phyloP scores from a whole-genome alignment of 1,140 invertebrate species.

The Diorhabda carinulata region DNA sequence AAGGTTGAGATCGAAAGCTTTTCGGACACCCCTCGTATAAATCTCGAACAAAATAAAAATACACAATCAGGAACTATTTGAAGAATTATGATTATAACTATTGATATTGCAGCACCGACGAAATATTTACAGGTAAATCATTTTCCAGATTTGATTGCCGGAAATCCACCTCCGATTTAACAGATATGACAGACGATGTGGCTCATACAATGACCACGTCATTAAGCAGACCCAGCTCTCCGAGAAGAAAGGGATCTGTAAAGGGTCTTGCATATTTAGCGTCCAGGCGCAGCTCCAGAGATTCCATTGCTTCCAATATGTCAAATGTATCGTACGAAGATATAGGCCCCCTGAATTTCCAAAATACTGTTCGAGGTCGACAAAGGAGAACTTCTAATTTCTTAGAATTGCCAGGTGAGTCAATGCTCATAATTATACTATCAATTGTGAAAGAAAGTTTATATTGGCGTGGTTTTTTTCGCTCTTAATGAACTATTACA shows the following conservation, averaged over 20 bases:
- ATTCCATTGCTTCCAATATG: constrained; percentile 62
- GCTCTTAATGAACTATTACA: too few relatives aligned
- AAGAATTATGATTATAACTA: too few relatives aligned
- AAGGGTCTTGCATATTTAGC: constrained; percentile 67
- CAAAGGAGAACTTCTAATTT: constrained; percentile 80
- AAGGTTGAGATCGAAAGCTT: too few relatives aligned
- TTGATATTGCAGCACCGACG: too few relatives aligned
- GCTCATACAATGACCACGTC: constrained; percentile 59
- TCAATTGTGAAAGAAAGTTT: too few relatives aligned
- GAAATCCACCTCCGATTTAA: constrained; percentile 71
- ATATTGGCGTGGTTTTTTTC: too few relatives aligned
- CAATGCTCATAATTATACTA: not conserved
- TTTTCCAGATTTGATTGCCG: constrained; percentile 49
- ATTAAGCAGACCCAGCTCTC: constrained; percentile 56
- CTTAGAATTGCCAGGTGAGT: constrained; percentile 75
- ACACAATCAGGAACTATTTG: too few relatives aligned
- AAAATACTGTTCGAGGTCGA: constrained; percentile 65
- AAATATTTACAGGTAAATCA: not conserved
- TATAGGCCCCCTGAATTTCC: constrained; percentile 73
- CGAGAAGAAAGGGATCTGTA: constrained; percentile 56
- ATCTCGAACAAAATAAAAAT: too few relatives aligned
- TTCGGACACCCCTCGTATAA: too few relatives aligned
- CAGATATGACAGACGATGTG: constrained; percentile 59
- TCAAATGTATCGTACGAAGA: constrained; percentile 72
- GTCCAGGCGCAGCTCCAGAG: constrained; percentile 69